phyloP scores from a whole-genome alignment of 2,797 vertebrate genomes.

The Phoxinus dragarum region DNA sequence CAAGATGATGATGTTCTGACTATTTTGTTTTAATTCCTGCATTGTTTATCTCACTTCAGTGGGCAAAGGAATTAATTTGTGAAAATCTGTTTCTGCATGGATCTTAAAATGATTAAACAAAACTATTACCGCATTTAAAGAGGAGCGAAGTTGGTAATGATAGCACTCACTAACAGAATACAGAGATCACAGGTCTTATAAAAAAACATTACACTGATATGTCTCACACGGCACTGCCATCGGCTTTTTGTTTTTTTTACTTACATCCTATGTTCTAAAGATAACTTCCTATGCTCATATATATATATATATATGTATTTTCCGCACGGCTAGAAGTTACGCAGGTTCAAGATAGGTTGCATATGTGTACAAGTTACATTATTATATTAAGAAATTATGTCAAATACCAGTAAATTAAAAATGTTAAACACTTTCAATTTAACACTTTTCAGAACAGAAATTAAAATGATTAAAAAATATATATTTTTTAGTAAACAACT shows the following conservation, averaged over 20 bases:
- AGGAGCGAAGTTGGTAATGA: constrained; percentile 73
- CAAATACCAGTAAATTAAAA: too few relatives aligned
- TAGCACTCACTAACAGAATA: constrained; percentile 73
- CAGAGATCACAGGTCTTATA: constrained; percentile 75
- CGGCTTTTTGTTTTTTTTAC: neutral
- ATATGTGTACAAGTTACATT: neutral
- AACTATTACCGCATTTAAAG: constrained; percentile 65
- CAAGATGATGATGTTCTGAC: neutral
- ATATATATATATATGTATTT: neutral
- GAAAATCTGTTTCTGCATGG: neutral
- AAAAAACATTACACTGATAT: constrained; percentile 51
- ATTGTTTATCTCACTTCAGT: neutral
- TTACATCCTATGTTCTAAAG: neutral
- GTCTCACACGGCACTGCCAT: neutral
- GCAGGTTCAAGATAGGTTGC: neutral
- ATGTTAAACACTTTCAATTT: neutral
- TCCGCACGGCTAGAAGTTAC: neutral
- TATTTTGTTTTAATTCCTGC: constrained; percentile 14
- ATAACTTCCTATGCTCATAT: neutral
- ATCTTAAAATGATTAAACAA: constrained; percentile 53
- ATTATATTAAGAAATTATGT: neutral
- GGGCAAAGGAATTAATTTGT: neutral
- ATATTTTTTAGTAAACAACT: neutral
- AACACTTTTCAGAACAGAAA: neutral
- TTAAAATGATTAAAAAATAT: neutral